Evolutionary conservation across 2,888 invertebrate species (phyloP), one percentile per base, ranked within the genome.

Genomic region (Drepana falcataria): DNA sequence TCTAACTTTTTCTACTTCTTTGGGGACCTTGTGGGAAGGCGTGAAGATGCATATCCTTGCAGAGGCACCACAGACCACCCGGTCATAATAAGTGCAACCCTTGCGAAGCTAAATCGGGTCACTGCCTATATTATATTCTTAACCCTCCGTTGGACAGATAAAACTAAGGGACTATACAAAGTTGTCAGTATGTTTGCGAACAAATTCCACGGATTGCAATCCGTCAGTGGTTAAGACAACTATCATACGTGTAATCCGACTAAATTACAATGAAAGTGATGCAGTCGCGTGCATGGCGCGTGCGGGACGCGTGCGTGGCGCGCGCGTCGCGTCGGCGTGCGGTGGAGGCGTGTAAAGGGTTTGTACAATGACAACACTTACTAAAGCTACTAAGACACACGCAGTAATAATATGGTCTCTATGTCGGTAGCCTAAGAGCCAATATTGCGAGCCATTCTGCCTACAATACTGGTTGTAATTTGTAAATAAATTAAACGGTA

Each of bases 161-260:
- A 9, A 9, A 44, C 44, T 9, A 44, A 44, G 6, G 6, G 44
- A 44, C 44, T 44, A 9, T 7, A 6, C 9, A 37, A 37, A 2
- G 44, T 9, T 9, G 9, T 9, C 44, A 44, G 2, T 9, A 37
- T 37, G 4, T 37, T 3, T 3, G 37, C 37, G 37, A 3, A 44
- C 44, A 44, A 41, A 41, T 44, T 1, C 44, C 44, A 9, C 44
- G 44, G 51, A 33, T 51, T 35, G 35, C 35, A 37, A 49, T 40
- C 21, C 40, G 2, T 51, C 34, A 4, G 41, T 44, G 7, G 9
- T 44, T 44, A 33, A 40, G 41, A 60, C 65, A 65, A 67, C 67
- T 57, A 67, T 65, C 64, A 64, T 54, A 52, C 57, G 54, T 58
- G 58, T 65, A 60, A 67, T 60, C 67, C 56, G 60, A 61, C 57